Base-by-base conservation (phyloP, 2,888 invertebrate species). In the Heliconius sara region DNA sequence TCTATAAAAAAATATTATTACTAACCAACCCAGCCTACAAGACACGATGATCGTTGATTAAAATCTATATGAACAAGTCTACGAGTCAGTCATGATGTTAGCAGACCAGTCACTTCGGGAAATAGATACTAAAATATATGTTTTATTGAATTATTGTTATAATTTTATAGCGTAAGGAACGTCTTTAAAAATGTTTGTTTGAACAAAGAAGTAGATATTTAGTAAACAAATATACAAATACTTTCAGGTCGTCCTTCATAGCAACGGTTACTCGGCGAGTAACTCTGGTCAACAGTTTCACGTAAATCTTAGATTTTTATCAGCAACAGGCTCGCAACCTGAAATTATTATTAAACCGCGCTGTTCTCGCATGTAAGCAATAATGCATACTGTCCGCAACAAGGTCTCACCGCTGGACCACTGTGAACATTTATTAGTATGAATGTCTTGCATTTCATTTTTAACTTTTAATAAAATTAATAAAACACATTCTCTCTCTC, bases 241-340 rank as follows among this genome's bases (percentile, higher is more conserved):
- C 63, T 86, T 85, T 85, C 86, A 86, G 86, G 85, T 77, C 87
- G 84, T 63, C 16, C 70, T 70, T 57, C 27, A 67, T 74, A 79
- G 89, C 9, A 34, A 60, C 91, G 93, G 94, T 94, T 93, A 93
- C 88, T 88, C 89, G 88, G 90, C 90, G 90, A 89, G 91, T 90
- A 90, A 86, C 84, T 88, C 88, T 92, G 92, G 92, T 93, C 93
- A 92, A 89, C 92, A 88, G 90, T 90, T 91, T 87, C 88, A 84
- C 86, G 83, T 87, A 85, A 83, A 78, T 84, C 84, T 82, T 83
- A 71, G 83, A 85, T 83, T 77, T 80, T 83, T 83, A 85, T 84
- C 83, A 79, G 70, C 79, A 80, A 75, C 79, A 77, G 65, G 76
- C 79, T 77, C 63, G 80, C 84, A 81, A 83, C 83, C 81, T 81